Evolutionary conservation across 2,888 invertebrate genomes (phyloP), one percentile per base, ranked within the genome.

Genomic region (Epicampocera succincta): DNA sequence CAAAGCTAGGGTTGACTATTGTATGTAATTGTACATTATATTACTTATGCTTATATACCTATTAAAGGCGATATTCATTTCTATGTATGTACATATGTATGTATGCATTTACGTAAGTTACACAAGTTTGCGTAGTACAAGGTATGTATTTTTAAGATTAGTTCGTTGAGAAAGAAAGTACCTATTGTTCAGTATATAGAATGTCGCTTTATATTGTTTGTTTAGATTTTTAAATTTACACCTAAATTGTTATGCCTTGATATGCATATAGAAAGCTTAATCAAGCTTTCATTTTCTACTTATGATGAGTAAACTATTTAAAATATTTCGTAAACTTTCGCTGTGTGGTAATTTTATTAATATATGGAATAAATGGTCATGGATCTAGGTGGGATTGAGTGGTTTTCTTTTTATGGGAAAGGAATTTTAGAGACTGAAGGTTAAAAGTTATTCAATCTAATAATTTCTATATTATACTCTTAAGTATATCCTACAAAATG

Each of bases 301-400:
- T 40, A 13, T 25, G 12, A 48, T 5, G 21, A 65, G 21, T 46
- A 17, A 78, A 40, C 38, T 40, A 50, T 61, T 68, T 38, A 15
- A 50, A 60, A 44, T 54, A 61, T 44, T 50, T 78, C 74, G 42
- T 33, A 68, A 61, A 68, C 52, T 52, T 77, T 77, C 73, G 81
- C 81, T 78, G 69, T 78, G 48, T 66, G 11, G n/a, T 48, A 25
- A 54, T 38, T 50, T 48, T 44, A 38, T 15, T 60, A 17, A 21
- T 21, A 25, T n/a, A 33, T 72, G 66, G 72, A 29, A 33, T n/a
- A n/a, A n/a, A n/a, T 61, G 54, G 63, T 76, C 50, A 61, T 78
- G 74, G 52, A 66, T 71, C 74, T 78, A 74, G 82, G 82, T 84
- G 83, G 86, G 84, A 85, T 76, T 86, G 85, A 86, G 85, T 86